phyloP scores from a whole-genome alignment of 2,113 vertebrate genomes.

The Anolis carolinensis region DNA sequence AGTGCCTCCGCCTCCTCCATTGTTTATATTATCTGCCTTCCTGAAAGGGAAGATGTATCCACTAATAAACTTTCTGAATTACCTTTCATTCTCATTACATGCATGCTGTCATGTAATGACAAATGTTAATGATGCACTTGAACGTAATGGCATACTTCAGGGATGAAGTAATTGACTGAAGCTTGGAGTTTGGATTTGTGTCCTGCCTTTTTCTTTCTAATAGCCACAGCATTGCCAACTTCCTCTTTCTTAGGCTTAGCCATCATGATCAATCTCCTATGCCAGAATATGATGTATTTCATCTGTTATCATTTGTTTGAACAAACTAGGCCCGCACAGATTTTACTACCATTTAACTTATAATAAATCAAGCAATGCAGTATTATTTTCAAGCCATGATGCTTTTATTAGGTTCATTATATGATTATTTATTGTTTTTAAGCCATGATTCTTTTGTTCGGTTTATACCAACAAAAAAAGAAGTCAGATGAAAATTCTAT shows the following conservation, averaged over 20 bases:
- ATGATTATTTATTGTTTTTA: not conserved
- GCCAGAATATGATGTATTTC: no score
- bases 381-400: conserved; percentile 17
- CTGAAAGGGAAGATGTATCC: no score
- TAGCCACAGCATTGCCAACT: not conserved
- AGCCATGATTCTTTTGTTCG: not conserved
- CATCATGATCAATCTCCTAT: not conserved
- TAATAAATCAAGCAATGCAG: not conserved
- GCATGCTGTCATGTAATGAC: no score
- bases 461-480: conserved; percentile 18
- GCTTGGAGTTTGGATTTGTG: not conserved
- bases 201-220: not conserved
- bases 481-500: conserved; percentile 20
- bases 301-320: conserved; percentile 6
- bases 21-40: no score
- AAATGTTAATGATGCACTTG: no score
- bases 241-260: not conserved
- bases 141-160: not conserved
- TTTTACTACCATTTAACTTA: conserved; percentile 24
- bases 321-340: not conserved
- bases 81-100: no score
- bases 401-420: not conserved
- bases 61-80: no score
- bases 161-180: not conserved
- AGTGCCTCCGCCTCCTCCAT: no score